Evolutionary conservation across 2,113 vertebrate species (phyloP), one percentile per base, ranked within the genome.

Genomic region (Oreochromis spilurus): DNA sequence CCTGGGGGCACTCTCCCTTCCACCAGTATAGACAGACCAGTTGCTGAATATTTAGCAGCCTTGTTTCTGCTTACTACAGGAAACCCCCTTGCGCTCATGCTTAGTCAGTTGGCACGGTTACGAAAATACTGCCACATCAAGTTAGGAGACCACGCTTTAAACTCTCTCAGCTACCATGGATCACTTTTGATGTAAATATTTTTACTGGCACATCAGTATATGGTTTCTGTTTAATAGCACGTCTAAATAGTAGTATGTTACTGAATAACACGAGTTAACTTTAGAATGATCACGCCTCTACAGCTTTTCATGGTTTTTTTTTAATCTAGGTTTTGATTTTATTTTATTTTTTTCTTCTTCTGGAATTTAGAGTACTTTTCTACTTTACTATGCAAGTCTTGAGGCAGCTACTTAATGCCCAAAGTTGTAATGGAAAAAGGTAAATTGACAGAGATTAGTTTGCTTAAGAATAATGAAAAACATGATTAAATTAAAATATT

Each of bases 41-140:
- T 82, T 81, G 60, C 88, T 92, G 93, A 93, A 91, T 90, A 91
- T 93, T 91, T 84, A 84, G 89, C 87, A 79, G 85, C 84, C 86
- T 86, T 79, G 82, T 91, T 92, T 91, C 84, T 92, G 92, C 89
- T 89, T 87, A 92, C 87, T 83, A 86, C 91, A 88, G 88, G 90
- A 94, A 94, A 84, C 85, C 52, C 81, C 53, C 79, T 83, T 79
- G 52, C 77, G 34, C 75, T 85, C 77, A 53, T 85, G 83, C 82
- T 88, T 84, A 83, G 84, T 90, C 67, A 89, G 90, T 87, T 88
- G 84, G 87, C 83, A 88, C 86, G 80, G 80, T 84, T 92, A 87
- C 3, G 38, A 91, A 91, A 93, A 92, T 84, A 88, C 62, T 90
- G 86, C 79, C 88, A 65, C 5, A 57, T 84, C 67, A 90, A 81